Percentiles rank a stretch among this genome's conserved stretches.
These are phyloP conservation scores for Bedellia somnulentella DNA, from an alignment of 2,888 invertebrate species.

Conservation along the genomic window DNA sequence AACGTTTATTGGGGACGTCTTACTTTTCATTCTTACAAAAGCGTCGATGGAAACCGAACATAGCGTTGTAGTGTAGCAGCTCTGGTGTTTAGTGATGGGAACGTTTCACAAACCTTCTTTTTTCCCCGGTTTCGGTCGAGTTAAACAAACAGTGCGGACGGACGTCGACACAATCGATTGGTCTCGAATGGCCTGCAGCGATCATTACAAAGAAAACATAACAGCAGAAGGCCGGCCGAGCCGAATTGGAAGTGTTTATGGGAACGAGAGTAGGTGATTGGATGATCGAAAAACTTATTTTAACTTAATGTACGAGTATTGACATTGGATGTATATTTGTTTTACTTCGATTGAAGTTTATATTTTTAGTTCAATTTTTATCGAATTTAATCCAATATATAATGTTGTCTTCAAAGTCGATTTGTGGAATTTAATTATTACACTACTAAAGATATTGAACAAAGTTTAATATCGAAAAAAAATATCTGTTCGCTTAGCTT, in stretches of 20 bases:
- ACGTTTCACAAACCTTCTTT: conserved; percentile 49
- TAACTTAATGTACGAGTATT: no score
- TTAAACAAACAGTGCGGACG: conserved; percentile 47
- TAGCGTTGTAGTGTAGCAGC: background rate
- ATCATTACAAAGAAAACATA: conserved; percentile 20
- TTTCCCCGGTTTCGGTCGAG: conserved; percentile 36
- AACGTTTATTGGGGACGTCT: no score
- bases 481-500: no score
- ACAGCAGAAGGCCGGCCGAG: conserved; percentile 8
- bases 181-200: conserved; percentile 22
- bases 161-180: conserved; percentile 40
- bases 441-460: no score
- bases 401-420: no score
- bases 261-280: conserved; percentile 12
- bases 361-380: no score
- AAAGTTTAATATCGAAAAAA: no score
- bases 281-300: no score
- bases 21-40: no score
- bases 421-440: no score
- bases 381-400: no score
- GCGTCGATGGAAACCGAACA: background rate
- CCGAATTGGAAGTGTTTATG: background rate
- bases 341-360: no score
- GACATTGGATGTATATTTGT: background rate
- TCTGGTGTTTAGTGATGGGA: conserved; percentile 7